Conservation (phyloP, 2,888 invertebrate genomes). For the Hemithea aestivaria region DNA sequence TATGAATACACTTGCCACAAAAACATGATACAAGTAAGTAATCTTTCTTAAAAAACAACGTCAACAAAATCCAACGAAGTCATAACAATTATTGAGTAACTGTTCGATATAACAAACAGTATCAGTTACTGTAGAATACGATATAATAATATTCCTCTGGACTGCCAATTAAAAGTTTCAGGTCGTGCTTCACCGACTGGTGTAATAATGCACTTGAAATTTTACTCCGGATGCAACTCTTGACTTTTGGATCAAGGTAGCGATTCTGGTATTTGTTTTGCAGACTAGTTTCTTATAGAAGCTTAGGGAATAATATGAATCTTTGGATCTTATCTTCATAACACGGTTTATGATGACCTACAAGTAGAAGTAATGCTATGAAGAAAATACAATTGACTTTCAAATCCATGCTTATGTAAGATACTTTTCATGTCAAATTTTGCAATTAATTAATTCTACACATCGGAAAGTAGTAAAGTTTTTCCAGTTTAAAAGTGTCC, state of each 20-base stretch:
- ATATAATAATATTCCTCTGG: slow-evolving; percentile 54
- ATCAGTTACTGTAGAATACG: slow-evolving; percentile 46
- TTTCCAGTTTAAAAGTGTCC: too few species aligned
- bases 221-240: slow-evolving; percentile 54
- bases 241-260: slow-evolving; percentile 25
- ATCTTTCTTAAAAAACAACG: slow-evolving; percentile 1
- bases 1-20: slow-evolving; percentile 7
- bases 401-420: too few species aligned
- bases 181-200: slow-evolving; percentile 48
- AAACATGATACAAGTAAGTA: too few species aligned
- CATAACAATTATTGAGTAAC: slow-evolving; percentile 19
- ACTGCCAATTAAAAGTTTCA: slow-evolving; percentile 73
- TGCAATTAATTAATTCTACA: too few species aligned
- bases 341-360: too few species aligned
- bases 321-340: too few species aligned
- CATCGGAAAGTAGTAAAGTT: too few species aligned
- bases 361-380: too few species aligned
- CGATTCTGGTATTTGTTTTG: slow-evolving; percentile 10
- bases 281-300: slow-evolving; percentile 1
- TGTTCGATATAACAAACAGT: slow-evolving; percentile 42
- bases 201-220: slow-evolving; percentile 58
- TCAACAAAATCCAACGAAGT: slow-evolving; percentile 9
- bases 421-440: too few species aligned
- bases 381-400: too few species aligned
- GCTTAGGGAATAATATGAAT: too few species aligned